These are phyloP conservation scores for Meiosimyza platycephala DNA, from an alignment of 2,888 invertebrate species.

Conservation along the genomic window DNA sequence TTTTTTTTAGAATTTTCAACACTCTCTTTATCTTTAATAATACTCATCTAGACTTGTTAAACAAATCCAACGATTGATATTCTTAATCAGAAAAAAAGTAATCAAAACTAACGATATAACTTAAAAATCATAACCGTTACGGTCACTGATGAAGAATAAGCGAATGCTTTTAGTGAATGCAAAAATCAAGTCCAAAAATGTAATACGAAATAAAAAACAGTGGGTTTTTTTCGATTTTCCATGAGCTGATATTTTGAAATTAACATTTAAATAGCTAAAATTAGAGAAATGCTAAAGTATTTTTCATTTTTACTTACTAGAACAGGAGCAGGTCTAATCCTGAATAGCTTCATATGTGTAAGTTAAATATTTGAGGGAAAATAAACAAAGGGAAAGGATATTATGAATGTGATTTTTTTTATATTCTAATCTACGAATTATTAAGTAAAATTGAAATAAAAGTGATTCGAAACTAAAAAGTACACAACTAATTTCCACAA, in stretches of 20 bases:
- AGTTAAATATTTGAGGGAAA: conserved; percentile 11
- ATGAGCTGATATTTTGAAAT: background rate
- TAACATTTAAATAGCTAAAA: conserved; percentile 1
- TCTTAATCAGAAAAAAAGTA: no score
- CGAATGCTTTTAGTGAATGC: background rate
- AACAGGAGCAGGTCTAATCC: conserved; percentile 98
- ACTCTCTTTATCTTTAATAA: no score
- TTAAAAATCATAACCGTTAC: no score
- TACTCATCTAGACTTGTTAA: no score
- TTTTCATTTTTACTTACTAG: conserved; percentile 84
- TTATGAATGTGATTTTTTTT: background rate
- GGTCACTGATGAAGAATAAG: no score
- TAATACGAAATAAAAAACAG: background rate
- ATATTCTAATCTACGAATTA: conserved; percentile 5
- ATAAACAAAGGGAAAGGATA: background rate
- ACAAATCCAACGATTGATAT: no score
- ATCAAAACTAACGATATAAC: no score
- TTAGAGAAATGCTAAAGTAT: background rate
- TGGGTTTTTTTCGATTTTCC: background rate
- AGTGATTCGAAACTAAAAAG: conserved; percentile 6
- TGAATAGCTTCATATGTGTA: conserved; percentile 82
- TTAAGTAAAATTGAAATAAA: background rate
- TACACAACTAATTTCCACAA: conserved; percentile 9
- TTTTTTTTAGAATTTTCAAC: no score
- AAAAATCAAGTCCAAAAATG: background rate